Conservation (phyloP, 2,113 vertebrate genomes). For the Notothenia coriiceps region DNA sequence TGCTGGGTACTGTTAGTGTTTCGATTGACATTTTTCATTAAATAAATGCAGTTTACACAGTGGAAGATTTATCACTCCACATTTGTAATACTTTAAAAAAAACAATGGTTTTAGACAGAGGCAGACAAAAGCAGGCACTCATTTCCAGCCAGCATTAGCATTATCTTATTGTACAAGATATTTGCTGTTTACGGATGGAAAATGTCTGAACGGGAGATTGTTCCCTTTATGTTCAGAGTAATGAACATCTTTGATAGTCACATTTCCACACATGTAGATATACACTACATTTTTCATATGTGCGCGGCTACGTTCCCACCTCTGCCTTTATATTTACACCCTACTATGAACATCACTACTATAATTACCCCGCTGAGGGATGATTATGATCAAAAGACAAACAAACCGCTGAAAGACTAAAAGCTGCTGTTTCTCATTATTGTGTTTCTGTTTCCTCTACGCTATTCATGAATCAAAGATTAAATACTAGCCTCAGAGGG, state of each 20-base stretch:
- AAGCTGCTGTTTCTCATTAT: slow-evolving; percentile 26
- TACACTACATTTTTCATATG: slow-evolving; percentile 12
- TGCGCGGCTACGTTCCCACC: neutral
- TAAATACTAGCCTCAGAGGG: slow-evolving; percentile 20
- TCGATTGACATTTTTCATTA: neutral
- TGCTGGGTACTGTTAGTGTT: neutral
- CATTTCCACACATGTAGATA: neutral
- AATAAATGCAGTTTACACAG: neutral
- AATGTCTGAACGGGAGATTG: neutral
- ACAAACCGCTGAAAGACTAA: slow-evolving; percentile 18
- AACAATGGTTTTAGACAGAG: neutral
- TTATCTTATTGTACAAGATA: neutral
- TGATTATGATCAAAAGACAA: slow-evolving; percentile 49
- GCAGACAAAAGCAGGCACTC: neutral
- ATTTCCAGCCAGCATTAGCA: neutral
- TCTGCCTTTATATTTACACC: slow-evolving; percentile 12
- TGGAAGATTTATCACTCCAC: neutral
- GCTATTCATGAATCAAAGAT: slow-evolving; percentile 56
- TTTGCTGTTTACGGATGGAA: slow-evolving; percentile 3
- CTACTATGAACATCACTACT: neutral
- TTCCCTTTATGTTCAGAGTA: neutral
- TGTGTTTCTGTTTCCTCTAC: slow-evolving; percentile 45
- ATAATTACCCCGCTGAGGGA: slow-evolving; percentile 33
- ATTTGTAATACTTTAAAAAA: neutral
- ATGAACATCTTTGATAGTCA: neutral